phyloP scores from a whole-genome alignment of 1,140 invertebrate species.

The Tenebrio molitor region DNA sequence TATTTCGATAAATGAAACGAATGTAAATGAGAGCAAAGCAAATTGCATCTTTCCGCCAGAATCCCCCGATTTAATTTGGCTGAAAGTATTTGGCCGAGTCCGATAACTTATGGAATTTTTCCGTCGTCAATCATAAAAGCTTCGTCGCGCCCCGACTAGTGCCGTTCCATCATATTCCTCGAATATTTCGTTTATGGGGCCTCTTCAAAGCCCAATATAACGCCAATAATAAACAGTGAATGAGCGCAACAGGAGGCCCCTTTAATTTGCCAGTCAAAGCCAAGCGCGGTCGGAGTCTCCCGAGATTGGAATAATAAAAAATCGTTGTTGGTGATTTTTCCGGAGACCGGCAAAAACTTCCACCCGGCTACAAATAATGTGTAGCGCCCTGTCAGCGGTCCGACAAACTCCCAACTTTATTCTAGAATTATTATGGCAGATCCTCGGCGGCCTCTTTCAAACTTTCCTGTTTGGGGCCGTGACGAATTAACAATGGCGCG shows the following conservation, averaged over 20 bases:
- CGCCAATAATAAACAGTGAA: slow-evolving; percentile 34
- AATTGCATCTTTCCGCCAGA: slow-evolving; percentile 25
- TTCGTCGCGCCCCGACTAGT: slow-evolving; percentile 1
- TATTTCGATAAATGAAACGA: slow-evolving; percentile 15
- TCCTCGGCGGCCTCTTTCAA: slow-evolving; percentile 12
- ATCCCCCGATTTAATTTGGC: slow-evolving; percentile 26
- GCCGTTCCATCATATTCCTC: slow-evolving; percentile 32
- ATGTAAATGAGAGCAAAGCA: slow-evolving; percentile 30
- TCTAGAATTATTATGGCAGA: slow-evolving; percentile 18
- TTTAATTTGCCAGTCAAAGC: slow-evolving; percentile 39
- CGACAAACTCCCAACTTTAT: slow-evolving; percentile 22
- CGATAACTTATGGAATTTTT: slow-evolving; percentile 24
- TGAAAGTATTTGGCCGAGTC: slow-evolving; percentile 25
- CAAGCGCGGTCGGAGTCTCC: slow-evolving; percentile 16
- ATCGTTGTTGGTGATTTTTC: slow-evolving; percentile 30
- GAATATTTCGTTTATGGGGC: slow-evolving; percentile 36
- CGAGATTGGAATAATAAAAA: slow-evolving; percentile 39
- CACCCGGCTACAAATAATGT: slow-evolving; percentile 15
- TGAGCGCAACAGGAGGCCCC: slow-evolving; percentile 35
- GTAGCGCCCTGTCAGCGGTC: slow-evolving; percentile 21
- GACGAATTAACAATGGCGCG: slow-evolving; percentile 27
- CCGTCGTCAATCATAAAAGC: slow-evolving; percentile 31
- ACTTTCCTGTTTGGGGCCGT: slow-evolving; percentile 7
- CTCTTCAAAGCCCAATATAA: slow-evolving; percentile 15
- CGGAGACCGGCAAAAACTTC: slow-evolving; percentile 18